Base-by-base conservation (phyloP, 2,113 vertebrate species). In the Myodes glareolus region DNA sequence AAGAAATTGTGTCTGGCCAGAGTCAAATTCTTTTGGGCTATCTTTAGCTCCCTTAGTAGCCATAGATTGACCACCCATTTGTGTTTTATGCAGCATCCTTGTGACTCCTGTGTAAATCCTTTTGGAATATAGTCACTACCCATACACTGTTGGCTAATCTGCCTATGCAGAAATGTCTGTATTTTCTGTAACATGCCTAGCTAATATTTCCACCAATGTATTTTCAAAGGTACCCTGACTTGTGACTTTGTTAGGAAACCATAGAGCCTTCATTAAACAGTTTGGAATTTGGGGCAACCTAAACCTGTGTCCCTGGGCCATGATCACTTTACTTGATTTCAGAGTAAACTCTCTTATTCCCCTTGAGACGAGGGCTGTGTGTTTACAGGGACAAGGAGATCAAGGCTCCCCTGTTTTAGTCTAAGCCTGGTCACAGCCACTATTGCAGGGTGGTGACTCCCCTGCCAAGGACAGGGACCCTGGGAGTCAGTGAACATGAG, bases 401-500 rank as follows among this genome's bases (percentile, higher is more conserved):
- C 17, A 33, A 14, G 5, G 16, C 31, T 73, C 16, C 92, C 63
- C 16, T 58, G 9, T 14, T 47, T 14, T 27, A 5, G 29, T 70
- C 11, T 12, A 86, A 92, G 45, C 33, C 14, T 33, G 5, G 58
- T 68, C 29, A 36, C 1, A 52, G 39, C 58, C 61, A 0, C 10
- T 16, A 14, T 50, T 42, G 6, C 13, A 2, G 39, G 8, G 2
- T 25, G 17, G 67, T 14, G 3, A 7, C 5, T n/a, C 58, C 23
- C 55, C 63, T 42, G 13, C 58, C 42, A 45, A 68, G 78, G 78
- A 31, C 70, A 5, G 6, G 0, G 4, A 16, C 65, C 12, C 13
- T 0, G 14, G 58, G 21, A 12, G 55, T 42, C 47, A 2, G 7
- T 6, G 52, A 50, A 12, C 9, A 1, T 7, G 45, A 42, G 12